Conservation (phyloP, 1,140 invertebrate genomes). For the Halictus rubicundus region DNA sequence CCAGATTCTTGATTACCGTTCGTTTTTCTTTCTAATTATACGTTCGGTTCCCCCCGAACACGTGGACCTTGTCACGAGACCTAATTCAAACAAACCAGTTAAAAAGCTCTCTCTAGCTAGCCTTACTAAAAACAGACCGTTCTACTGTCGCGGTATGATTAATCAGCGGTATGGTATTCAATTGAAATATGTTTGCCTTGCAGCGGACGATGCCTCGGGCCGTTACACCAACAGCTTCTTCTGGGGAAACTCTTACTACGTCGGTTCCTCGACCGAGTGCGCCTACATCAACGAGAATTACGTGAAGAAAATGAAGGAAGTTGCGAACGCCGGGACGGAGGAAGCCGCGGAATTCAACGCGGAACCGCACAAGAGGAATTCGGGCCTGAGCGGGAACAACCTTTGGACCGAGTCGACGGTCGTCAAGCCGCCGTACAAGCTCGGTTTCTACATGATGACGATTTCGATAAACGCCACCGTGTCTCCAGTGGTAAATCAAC, state of each 20-base stretch:
- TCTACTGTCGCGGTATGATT: too few relatives aligned
- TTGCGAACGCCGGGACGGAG: conserved; percentile 64
- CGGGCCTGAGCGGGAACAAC: conserved; percentile 57
- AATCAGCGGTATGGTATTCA: too few relatives aligned
- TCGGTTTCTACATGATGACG: conserved; percentile 83
- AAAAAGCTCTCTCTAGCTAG: too few relatives aligned
- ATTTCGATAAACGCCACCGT: conserved; percentile 80
- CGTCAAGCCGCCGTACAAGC: conserved; percentile 80
- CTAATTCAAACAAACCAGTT: too few relatives aligned
- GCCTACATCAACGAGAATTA: conserved; percentile 82
- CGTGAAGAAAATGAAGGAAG: conserved; percentile 58
- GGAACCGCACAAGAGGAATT: conserved; percentile 68
- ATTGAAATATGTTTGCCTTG: conserved; percentile 60
- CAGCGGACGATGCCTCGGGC: conserved; percentile 91
- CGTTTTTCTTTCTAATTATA: too few relatives aligned
- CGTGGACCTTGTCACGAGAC: too few relatives aligned
- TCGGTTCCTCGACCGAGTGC: conserved; percentile 88
- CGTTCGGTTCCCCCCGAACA: too few relatives aligned
- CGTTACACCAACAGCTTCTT: conserved; percentile 89
- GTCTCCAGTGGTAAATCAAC: conserved; percentile 76
- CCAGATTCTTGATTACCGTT: background rate
- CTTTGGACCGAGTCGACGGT: conserved; percentile 33
- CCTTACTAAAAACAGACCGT: background rate
- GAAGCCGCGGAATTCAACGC: conserved; percentile 71
- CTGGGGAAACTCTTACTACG: conserved; percentile 92